Evolutionary conservation across 2,797 vertebrate species (phyloP).

Genomic region (Vespertilio murinus): DNA sequence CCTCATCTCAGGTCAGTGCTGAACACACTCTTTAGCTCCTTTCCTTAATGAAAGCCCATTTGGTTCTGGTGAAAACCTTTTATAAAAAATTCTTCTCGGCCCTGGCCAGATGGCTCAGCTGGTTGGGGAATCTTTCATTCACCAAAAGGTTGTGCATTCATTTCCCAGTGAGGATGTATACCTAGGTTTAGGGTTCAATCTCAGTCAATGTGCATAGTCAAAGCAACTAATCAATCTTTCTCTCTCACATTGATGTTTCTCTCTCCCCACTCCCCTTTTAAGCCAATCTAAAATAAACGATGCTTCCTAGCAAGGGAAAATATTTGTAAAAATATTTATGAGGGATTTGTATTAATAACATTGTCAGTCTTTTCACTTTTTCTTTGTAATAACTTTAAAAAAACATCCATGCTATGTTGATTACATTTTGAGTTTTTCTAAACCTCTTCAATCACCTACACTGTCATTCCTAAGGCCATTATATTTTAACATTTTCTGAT

Average conservation of each 20-base stretch:
- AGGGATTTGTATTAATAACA: background rate
- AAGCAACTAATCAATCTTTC: no score
- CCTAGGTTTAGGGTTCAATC: background rate
- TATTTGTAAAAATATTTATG: background rate
- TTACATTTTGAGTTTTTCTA: background rate
- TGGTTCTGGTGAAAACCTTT: background rate
- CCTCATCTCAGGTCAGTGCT: background rate
- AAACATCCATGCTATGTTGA: background rate
- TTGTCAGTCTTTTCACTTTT: background rate
- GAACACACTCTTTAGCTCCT: background rate
- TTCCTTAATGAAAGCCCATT: background rate
- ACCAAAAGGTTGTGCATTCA: background rate
- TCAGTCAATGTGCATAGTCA: background rate
- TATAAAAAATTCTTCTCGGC: background rate
- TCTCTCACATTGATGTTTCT: background rate
- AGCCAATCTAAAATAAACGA: background rate
- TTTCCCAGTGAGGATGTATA: background rate
- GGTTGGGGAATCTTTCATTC: no score
- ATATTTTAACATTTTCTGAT: background rate
- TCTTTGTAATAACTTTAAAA: background rate
- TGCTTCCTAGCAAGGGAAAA: background rate
- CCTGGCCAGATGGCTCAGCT: background rate
- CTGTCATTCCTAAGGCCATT: background rate
- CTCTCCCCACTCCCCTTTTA: background rate
- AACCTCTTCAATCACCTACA: background rate